Base-by-base conservation (phyloP, 2,797 vertebrate species). In the Serranus cabrilla region DNA sequence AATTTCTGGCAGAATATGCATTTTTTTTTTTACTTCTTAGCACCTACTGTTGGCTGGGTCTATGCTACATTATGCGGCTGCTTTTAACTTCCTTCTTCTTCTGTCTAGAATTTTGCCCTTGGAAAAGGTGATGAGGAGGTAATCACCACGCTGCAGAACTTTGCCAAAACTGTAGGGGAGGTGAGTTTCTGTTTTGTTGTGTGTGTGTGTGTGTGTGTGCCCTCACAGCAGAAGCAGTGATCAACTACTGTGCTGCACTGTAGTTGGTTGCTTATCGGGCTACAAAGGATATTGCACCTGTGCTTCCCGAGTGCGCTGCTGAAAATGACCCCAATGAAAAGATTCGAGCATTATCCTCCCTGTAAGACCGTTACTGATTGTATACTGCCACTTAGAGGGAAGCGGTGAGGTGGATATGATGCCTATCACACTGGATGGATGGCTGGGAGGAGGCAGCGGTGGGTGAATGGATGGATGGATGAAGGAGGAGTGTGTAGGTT, bases 121-220 rank as follows among this genome's bases (percentile, higher is more conserved):
- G 97, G 97, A 67, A 99, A 97, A 96, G 98, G 97, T 34, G 98
- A 99, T 73, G 98, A 99, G 93, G 98, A 99, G 94, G 97, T 99
- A 49, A 98, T 99, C 92, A 93, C 89, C 54, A 97, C 96, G 0
- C 95, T 99, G 81, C 97, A 99, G 82, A 95, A 94, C 83, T 99
- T 99, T 51, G 96, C 98, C 77, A 97, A 97, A 94, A 95, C 96
- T 64, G 96, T 99, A 46, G 96, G 95, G 84, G 96, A 99, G 98
- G 98, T 99, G 91, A 97, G 94, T 69, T 70, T 60, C 69, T 71
- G 11, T 61, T 76, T 49, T 54, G 3, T 23, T 81, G 37, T 68
- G 5, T 49, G 31, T 50, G 12, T 67, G 43, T 31, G 40, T 46
- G 31, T 62, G 40, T 51, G 46, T 55, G 49, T 31, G 31, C 21